A percentile compares a stretch with the other conserved stretches of the same genome.
phyloP scores from a whole-genome alignment of 2,888 invertebrate genomes.

The Anarsia innoxiella region DNA sequence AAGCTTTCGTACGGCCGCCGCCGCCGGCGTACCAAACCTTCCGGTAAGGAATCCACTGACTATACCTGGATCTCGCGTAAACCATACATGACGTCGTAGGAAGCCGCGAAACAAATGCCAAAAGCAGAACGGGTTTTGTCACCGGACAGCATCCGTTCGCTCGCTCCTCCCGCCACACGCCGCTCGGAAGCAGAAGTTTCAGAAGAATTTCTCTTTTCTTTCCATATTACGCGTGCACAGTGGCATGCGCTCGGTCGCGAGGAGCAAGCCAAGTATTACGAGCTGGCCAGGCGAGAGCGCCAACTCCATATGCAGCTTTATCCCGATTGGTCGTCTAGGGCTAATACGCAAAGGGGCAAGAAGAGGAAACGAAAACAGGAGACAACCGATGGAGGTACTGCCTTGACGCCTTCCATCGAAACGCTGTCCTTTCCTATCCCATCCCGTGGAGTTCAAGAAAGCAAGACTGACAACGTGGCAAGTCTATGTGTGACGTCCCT shows the following conservation, averaged over 20 bases:
- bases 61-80: too few relatives aligned
- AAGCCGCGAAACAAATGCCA: neutral
- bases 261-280: slow-evolving; percentile 99
- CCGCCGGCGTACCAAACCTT: too few relatives aligned
- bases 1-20: too few relatives aligned
- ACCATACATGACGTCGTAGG: too few relatives aligned
- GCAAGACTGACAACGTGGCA: slow-evolving; percentile 3
- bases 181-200: slow-evolving; percentile 5
- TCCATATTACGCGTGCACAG: slow-evolving; percentile 78
- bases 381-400: slow-evolving; percentile 96
- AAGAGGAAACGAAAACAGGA: slow-evolving; percentile 99
- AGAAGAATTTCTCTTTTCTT: slow-evolving; percentile 66
- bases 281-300: slow-evolving; percentile 98
- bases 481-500: slow-evolving; percentile 5
- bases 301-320: slow-evolving; percentile 99
- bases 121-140: slow-evolving; percentile 6
- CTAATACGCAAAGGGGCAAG: slow-evolving; percentile 99
- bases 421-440: slow-evolving; percentile 18
- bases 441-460: slow-evolving; percentile 4
- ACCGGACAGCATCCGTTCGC: slow-evolving; percentile 3
- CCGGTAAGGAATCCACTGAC: too few relatives aligned
- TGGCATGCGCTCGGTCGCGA: slow-evolving; percentile 99
- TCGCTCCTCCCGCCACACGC: too few relatives aligned
- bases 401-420: slow-evolving; percentile 60
- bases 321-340: slow-evolving; percentile 99